Percentiles rank a stretch among this genome's conserved stretches.
These are phyloP conservation scores for Nothobranchius kuhntae DNA, from an alignment of 2,113 vertebrate genomes.

Conservation along the genomic window DNA sequence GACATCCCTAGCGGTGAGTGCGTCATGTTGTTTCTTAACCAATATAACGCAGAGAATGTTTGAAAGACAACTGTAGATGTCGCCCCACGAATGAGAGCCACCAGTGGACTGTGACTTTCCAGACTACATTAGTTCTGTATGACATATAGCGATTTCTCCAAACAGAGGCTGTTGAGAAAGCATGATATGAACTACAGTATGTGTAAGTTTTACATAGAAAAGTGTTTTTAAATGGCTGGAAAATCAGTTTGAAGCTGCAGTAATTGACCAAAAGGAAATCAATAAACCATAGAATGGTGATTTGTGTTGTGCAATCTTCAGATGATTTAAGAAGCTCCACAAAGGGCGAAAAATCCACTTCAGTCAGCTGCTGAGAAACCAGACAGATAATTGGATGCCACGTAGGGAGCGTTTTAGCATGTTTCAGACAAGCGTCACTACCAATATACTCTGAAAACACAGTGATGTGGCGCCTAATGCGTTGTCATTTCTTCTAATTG, in stretches of 20 bases:
- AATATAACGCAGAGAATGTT: too few relatives aligned
- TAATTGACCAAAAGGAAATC: conserved; percentile 40
- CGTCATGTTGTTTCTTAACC: too few relatives aligned
- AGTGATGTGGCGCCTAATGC: conserved; percentile 16
- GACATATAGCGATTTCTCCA: too few relatives aligned
- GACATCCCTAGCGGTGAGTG: too few relatives aligned
- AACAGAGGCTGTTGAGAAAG: too few relatives aligned
- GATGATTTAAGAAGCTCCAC: conserved; percentile 11
- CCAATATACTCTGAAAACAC: conserved; percentile 25
- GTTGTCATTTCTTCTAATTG: conserved; percentile 44
- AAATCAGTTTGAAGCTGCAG: conserved; percentile 16
- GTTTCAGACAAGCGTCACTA: conserved; percentile 22
- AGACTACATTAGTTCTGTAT: too few relatives aligned
- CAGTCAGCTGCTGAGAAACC: conserved; percentile 28
- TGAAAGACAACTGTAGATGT: too few relatives aligned
- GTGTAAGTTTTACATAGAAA: too few relatives aligned
- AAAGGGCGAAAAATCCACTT: conserved; percentile 1
- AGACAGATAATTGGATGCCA: conserved; percentile 34
- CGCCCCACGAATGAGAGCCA: too few relatives aligned
- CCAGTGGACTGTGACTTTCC: too few relatives aligned
- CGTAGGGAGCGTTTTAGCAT: conserved; percentile 29
- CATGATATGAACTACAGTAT: too few relatives aligned
- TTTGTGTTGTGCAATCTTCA: conserved; percentile 30
- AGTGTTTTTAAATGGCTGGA: too few relatives aligned
- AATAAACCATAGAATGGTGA: conserved; percentile 40